Evolutionary conservation across 37 sponge, comb jelly and placozoan species (phyloP).

Genomic region (Geodia barretti): DNA sequence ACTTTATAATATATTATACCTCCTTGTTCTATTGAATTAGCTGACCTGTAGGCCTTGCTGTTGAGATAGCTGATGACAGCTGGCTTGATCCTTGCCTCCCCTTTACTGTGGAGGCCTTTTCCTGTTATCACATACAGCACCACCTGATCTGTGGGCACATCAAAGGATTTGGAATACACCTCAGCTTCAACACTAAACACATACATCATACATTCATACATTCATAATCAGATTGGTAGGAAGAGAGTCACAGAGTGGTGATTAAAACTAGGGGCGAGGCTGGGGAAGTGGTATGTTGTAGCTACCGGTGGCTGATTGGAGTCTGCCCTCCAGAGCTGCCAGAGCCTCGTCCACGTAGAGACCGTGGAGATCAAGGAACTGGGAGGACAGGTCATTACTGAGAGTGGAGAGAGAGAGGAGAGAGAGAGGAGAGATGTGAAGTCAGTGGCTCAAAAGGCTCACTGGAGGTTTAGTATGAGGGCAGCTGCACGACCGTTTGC

Average conservation of each 20-base stretch:
- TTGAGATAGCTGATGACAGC: slow-evolving; percentile 68
- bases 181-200: background rate
- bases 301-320: slow-evolving; percentile 15
- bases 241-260: no score
- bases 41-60: slow-evolving; percentile 15
- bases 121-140: slow-evolving; percentile 72
- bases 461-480: slow-evolving; percentile 41
- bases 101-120: slow-evolving; percentile 73
- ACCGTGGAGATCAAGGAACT: slow-evolving; percentile 77
- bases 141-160: no score
- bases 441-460: background rate
- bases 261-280: no score
- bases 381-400: slow-evolving; percentile 14
- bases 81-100: slow-evolving; percentile 68
- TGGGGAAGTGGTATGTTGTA: background rate
- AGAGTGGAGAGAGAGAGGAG: background rate
- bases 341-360: slow-evolving; percentile 82
- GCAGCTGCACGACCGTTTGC: slow-evolving; percentile 77
- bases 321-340: slow-evolving; percentile 53
- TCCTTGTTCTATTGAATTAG: no score
- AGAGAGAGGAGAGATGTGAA: background rate
- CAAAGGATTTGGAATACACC: no score
- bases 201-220: no score
- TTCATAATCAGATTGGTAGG: no score
- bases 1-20: no score